A percentile compares a stretch with the other conserved stretches of the same genome.
Conservation (phyloP, 2,888 invertebrate genomes). For the Rhagophthalmus giganteus region DNA sequence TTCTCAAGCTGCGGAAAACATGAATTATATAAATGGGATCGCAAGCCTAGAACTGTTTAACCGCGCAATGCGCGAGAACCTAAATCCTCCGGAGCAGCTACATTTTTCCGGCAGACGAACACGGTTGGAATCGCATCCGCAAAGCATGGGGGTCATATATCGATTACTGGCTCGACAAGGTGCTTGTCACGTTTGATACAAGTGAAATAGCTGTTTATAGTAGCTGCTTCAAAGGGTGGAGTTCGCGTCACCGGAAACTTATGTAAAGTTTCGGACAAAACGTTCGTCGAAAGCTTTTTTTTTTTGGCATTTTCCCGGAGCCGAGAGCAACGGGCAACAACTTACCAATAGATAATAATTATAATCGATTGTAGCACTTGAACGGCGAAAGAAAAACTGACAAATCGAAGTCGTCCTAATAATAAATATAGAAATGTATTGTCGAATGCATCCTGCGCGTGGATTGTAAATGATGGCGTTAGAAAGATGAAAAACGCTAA, state of each 20-base stretch:
- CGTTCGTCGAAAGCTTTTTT: neutral
- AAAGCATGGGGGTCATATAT: slow-evolving; percentile 44
- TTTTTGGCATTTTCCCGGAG: no score
- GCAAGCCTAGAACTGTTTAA: slow-evolving; percentile 20
- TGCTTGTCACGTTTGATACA: slow-evolving; percentile 56
- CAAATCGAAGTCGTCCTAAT: no score
- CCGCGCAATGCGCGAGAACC: slow-evolving; percentile 34
- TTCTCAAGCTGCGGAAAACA: slow-evolving; percentile 16
- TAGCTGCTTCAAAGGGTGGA: slow-evolving; percentile 43
- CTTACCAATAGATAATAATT: no score
- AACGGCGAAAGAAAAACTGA: no score
- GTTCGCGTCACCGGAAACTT: slow-evolving; percentile 18
- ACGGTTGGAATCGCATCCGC: slow-evolving; percentile 43
- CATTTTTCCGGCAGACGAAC: slow-evolving; percentile 48
- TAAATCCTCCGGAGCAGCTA: slow-evolving; percentile 43
- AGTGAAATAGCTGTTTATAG: slow-evolving; percentile 56
- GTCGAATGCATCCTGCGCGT: no score
- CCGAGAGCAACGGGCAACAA: no score
- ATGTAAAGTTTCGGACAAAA: neutral
- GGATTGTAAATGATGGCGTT: no score
- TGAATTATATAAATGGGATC: slow-evolving; percentile 21
- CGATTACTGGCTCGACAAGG: slow-evolving; percentile 55
- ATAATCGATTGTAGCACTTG: no score
- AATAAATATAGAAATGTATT: no score
- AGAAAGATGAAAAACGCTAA: no score